Evolutionary conservation across 2,113 vertebrate species (phyloP), one percentile per base, ranked within the genome.

Genomic region (Fregata magnificens): DNA sequence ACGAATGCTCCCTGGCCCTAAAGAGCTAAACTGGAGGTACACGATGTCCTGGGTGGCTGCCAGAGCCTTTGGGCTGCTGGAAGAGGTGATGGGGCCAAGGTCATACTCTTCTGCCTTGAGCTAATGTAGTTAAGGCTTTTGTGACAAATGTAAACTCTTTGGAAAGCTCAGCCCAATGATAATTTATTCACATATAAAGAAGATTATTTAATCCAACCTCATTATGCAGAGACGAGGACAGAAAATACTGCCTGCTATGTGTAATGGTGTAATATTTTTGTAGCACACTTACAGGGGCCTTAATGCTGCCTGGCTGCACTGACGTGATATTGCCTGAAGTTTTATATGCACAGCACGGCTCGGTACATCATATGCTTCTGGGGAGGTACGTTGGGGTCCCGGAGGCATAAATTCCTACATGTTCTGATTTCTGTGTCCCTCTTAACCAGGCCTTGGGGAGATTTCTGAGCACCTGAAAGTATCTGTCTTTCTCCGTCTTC

Each of bases 241-340:
- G 82, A 87, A 88, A 91, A 61, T 80, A 34, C 69, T 40, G 56
- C 85, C 18, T 53, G 72, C 45, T 56, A 25, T 6, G 2, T 36
- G 49, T 32, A 69, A 55, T 9, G 66, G 38, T 70, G 88, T 77
- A 42, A 26, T 72, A 77, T 73, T 49, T 49, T 74, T 87, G 56
- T 83, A 78, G 94, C 85, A 84, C 34, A 7, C 72, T 77, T 85
- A 15, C 85, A 88, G 78, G 82, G 81, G 34, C 25, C 53, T 69
- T 92, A n/a, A 79, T 78, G 95, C 93, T 91, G 95, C 93, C 76
- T 82, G 94, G 42, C 88, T 88, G 77, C 88, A 45, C 88, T 81
- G 94, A 91, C 40, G 16, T 91, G 97, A 63, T 95, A 62, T 70
- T 80, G 49, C 93, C 95, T 86, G 36, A 92, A 80, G 89, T 94